Conservation (phyloP, 2,888 invertebrate genomes). For the Drosophila kambysellisi region DNA sequence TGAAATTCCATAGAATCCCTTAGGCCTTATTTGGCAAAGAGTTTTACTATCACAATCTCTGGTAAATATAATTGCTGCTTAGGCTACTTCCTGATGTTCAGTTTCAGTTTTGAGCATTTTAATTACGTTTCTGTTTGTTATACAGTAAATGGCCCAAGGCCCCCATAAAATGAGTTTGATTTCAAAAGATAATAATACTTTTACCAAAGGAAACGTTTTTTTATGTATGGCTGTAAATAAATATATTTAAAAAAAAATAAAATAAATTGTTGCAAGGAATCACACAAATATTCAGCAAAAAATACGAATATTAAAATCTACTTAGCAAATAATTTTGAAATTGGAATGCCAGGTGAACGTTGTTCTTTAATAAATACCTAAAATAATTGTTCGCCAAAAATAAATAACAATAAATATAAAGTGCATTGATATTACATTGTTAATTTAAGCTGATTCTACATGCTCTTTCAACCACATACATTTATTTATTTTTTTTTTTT, state of each 20-base stretch:
- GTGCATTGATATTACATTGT: background rate
- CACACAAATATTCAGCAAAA: background rate
- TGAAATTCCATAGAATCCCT: background rate
- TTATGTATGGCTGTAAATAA: background rate
- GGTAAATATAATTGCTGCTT: background rate
- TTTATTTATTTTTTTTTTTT: no score
- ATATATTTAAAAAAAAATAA: background rate
- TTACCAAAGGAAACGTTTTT: background rate
- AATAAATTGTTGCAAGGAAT: background rate
- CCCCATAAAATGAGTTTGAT: background rate
- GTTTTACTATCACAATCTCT: background rate
- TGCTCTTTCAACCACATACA: background rate
- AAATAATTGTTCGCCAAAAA: background rate
- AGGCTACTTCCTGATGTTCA: background rate
- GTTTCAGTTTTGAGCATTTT: background rate
- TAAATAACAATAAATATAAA: background rate
- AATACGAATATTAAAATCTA: background rate
- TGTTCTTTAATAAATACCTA: background rate
- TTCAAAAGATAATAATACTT: background rate
- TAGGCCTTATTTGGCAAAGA: background rate
- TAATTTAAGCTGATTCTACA: background rate
- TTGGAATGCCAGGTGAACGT: background rate
- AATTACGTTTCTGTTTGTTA: slow-evolving; percentile 5
- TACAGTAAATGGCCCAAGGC: background rate
- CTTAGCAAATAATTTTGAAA: background rate